A percentile compares a stretch with the other conserved stretches of the same genome.
phyloP scores from a whole-genome alignment of 2,113 vertebrate species.

The Triplophysa dalaica region DNA sequence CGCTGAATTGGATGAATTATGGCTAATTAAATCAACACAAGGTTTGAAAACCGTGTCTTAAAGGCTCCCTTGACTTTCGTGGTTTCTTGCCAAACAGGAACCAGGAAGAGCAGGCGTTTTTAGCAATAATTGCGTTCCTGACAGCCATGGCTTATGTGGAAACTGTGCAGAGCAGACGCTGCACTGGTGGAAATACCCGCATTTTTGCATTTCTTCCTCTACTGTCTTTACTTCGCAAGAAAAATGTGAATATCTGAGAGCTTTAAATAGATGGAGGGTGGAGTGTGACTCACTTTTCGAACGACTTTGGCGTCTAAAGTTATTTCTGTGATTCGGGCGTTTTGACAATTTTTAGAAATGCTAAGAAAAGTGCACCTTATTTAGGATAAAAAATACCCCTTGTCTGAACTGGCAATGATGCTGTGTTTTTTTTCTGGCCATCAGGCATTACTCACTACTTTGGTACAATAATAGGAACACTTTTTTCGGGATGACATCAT shows the following conservation, averaged over 20 bases:
- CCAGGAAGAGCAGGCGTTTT: not conserved
- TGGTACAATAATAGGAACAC: too few species aligned
- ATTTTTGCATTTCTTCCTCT: slow-evolving; percentile 22
- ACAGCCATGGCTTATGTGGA: slow-evolving; percentile 32
- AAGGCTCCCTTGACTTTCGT: not conserved
- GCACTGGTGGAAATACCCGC: slow-evolving; percentile 40
- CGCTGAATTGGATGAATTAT: slow-evolving; percentile 58
- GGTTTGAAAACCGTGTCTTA: not conserved
- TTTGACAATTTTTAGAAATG: slow-evolving; percentile 16
- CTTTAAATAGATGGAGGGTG: not conserved
- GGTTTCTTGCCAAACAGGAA: slow-evolving; percentile 1
- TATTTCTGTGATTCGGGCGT: slow-evolving; percentile 9
- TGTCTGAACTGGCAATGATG: not conserved
- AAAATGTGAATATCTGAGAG: slow-evolving; percentile 13
- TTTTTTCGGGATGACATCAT: too few species aligned
- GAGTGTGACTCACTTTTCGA: slow-evolving; percentile 29
- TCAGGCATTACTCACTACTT: too few species aligned
- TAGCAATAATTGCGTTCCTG: slow-evolving; percentile 3
- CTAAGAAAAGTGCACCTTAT: not conserved
- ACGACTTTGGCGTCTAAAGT: not conserved
- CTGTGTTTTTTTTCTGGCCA: too few species aligned
- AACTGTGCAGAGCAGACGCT: not conserved
- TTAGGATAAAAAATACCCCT: not conserved
- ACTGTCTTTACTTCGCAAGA: slow-evolving; percentile 22
- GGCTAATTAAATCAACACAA: slow-evolving; percentile 55